phyloP scores from a whole-genome alignment of 2,113 vertebrate genomes.

The Burhinus oedicnemus region DNA sequence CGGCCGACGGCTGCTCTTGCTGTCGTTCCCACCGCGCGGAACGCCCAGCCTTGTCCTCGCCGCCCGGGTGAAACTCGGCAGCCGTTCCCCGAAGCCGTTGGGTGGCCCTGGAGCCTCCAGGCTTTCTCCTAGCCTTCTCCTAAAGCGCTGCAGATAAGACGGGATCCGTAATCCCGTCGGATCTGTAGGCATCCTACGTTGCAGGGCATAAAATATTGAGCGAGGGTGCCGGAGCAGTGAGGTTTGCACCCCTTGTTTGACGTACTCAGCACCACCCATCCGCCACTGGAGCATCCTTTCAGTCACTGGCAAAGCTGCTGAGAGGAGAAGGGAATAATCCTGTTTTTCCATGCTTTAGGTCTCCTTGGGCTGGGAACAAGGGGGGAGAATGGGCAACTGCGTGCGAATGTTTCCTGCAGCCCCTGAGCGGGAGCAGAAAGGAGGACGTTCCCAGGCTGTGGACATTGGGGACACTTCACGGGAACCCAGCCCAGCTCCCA shows the following conservation, averaged over 20 bases:
- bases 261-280: neutral
- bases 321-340: neutral
- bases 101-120: neutral
- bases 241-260: too few relatives aligned
- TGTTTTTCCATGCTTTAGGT: accelerated
- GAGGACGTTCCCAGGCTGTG: neutral
- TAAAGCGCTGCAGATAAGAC: accelerated
- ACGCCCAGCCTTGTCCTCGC: neutral
- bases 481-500: accelerated
- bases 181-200: accelerated
- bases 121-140: neutral
- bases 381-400: accelerated
- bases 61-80: accelerated
- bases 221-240: accelerated
- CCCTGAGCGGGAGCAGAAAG: neutral
- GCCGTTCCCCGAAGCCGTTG: accelerated
- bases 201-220: neutral
- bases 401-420: accelerated
- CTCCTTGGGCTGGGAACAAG: neutral
- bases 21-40: accelerated
- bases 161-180: accelerated
- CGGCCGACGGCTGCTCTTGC: accelerated
- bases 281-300: accelerated
- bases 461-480: accelerated
- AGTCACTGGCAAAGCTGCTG: accelerated